Percentiles rank a stretch among this genome's conserved stretches.
Evolutionary conservation across 2,113 vertebrate genomes (phyloP).

Genomic region (Tragelaphus strepsiceros): DNA sequence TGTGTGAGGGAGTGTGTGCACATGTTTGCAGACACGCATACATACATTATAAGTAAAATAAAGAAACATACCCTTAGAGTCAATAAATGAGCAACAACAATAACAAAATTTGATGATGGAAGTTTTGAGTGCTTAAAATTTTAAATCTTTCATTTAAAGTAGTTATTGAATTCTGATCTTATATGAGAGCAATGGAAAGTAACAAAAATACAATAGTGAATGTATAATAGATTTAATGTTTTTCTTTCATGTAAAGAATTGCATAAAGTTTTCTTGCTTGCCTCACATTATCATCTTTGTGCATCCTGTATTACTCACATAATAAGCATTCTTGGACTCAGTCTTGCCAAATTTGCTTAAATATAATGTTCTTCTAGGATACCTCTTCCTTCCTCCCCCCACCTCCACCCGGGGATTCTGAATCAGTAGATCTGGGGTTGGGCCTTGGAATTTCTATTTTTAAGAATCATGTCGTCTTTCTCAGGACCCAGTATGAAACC

Average conservation of each 20-base stretch:
- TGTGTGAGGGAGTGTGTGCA: not conserved
- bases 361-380: not conserved
- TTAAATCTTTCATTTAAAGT: conserved; percentile 47
- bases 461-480: not conserved
- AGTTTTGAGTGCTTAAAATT: conserved; percentile 32
- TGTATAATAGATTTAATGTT: not conserved
- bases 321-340: not conserved
- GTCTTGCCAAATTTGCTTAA: conserved; percentile 12
- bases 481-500: not conserved
- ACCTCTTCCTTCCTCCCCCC: not conserved
- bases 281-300: not conserved
- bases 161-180: conserved; percentile 44
- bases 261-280: not conserved
- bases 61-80: not conserved
- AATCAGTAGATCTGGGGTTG: not conserved
- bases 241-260: not conserved
- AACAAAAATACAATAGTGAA: not conserved
- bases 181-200: conserved; percentile 10
- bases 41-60: not conserved
- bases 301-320: not conserved
- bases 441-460: not conserved
- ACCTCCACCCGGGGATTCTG: not conserved
- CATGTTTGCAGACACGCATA: not conserved
- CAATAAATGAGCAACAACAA: conserved; percentile 18
- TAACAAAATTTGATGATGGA: not conserved